Evolutionary conservation across 2,797 vertebrate genomes (phyloP).

Genomic region (Xyrichtys novacula): DNA sequence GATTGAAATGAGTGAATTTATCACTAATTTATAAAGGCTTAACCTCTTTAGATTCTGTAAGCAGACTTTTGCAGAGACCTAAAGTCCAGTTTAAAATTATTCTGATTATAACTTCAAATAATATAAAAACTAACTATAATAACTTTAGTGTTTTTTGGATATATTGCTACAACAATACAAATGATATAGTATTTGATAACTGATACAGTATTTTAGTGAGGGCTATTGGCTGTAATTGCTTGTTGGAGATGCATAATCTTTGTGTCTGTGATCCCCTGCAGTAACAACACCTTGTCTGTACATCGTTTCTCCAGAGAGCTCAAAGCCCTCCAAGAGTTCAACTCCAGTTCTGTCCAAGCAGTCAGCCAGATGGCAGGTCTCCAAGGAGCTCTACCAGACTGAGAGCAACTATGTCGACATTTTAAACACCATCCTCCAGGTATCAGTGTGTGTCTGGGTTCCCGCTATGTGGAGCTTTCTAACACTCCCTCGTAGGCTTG

Average conservation of each 20-base stretch:
- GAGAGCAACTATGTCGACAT: slow-evolving; percentile 99
- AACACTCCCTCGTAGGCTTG: slow-evolving; percentile 23
- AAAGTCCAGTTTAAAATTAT: neutral
- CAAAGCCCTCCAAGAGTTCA: slow-evolving; percentile 90
- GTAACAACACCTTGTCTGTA: slow-evolving; percentile 28
- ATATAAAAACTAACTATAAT: too few species aligned
- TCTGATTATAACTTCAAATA: too few species aligned
- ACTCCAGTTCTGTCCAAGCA: slow-evolving; percentile 90
- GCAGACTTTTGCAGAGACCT: neutral
- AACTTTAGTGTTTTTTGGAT: too few species aligned
- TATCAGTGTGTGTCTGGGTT: slow-evolving; percentile 67
- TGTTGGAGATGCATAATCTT: neutral
- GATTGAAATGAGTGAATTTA: neutral
- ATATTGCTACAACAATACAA: neutral
- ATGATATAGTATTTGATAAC: neutral
- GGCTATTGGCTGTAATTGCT: neutral
- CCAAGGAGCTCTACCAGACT: slow-evolving; percentile 98
- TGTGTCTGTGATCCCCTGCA: neutral
- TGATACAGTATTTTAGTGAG: neutral
- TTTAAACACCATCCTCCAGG: slow-evolving; percentile 94
- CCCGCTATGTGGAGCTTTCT: slow-evolving; percentile 1
- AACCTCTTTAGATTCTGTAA: too few species aligned
- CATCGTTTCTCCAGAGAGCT: slow-evolving; percentile 73
- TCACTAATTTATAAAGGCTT: neutral
- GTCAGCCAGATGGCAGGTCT: slow-evolving; percentile 98